A percentile compares a stretch with the other conserved stretches of the same genome.
Conservation (phyloP, 2,113 vertebrate genomes). For the Pelmatolapia mariae region DNA sequence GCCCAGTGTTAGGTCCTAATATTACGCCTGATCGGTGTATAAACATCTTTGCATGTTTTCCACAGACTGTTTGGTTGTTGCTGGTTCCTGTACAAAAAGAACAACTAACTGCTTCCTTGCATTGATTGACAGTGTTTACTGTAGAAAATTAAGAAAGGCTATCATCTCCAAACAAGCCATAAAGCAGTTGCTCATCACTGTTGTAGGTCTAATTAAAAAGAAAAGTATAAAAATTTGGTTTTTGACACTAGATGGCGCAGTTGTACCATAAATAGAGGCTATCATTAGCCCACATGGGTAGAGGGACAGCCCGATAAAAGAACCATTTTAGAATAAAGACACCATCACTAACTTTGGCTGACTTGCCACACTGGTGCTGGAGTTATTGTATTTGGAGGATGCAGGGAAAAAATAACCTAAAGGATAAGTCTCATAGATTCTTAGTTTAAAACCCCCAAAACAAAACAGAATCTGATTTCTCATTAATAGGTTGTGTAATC, state of each 20-base stretch:
- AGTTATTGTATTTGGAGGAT: background rate
- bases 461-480: background rate
- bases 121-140: background rate
- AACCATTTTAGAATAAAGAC: background rate
- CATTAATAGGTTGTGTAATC: background rate
- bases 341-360: background rate
- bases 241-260: slow-evolving; percentile 49
- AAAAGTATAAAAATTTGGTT: background rate
- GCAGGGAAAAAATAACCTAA: background rate
- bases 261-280: slow-evolving; percentile 10
- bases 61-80: background rate
- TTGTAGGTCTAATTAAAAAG: background rate
- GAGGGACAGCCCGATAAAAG: background rate
- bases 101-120: background rate
- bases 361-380: background rate
- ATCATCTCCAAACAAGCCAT: background rate
- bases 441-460: background rate
- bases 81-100: background rate
- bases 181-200: background rate
- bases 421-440: background rate
- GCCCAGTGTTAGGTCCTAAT: background rate
- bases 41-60: background rate
- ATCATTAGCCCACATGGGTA: rapidly evolving
- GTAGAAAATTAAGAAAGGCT: background rate
- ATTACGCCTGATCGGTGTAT: background rate